Percentiles rank a stretch among this genome's conserved stretches.
phyloP scores from a whole-genome alignment of 2,113 vertebrate species.

The Alaudala cheleensis region DNA sequence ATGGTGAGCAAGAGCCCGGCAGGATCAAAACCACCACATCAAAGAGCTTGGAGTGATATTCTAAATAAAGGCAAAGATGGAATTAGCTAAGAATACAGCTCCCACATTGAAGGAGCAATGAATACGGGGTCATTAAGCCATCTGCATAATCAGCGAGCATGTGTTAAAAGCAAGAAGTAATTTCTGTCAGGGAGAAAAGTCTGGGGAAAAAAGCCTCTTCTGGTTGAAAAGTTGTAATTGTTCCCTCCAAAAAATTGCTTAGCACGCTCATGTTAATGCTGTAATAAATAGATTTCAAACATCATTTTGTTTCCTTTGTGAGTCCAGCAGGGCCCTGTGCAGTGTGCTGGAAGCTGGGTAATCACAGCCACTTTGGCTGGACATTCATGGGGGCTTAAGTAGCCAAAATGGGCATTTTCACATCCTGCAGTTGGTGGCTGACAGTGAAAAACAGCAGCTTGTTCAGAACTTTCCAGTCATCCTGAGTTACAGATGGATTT shows the following conservation, averaged over 20 bases:
- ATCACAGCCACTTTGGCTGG: neutral
- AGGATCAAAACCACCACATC: constrained; percentile 12
- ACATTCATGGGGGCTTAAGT: neutral
- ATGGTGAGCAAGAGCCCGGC: neutral
- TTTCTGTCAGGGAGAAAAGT: neutral
- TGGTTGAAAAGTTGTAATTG: neutral
- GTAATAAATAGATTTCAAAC: neutral
- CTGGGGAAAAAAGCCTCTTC: neutral
- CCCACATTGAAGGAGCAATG: neutral
- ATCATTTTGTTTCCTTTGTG: neutral
- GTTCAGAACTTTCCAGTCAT: neutral
- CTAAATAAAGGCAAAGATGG: neutral
- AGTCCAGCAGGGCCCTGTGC: neutral
- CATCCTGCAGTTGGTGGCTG: neutral
- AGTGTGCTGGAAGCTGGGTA: neutral
- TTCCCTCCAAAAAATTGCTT: neutral
- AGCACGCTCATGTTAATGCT: neutral
- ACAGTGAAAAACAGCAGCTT: neutral
- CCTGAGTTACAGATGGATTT: neutral
- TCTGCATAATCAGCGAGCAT: constrained; percentile 9
- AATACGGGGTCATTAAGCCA: neutral
- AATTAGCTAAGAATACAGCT: neutral
- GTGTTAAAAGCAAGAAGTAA: constrained; percentile 18
- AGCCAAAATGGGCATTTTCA: neutral
- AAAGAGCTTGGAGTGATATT: neutral